Base-by-base conservation (phyloP, 2,113 vertebrate species). In the Chloropsis hardwickii region DNA sequence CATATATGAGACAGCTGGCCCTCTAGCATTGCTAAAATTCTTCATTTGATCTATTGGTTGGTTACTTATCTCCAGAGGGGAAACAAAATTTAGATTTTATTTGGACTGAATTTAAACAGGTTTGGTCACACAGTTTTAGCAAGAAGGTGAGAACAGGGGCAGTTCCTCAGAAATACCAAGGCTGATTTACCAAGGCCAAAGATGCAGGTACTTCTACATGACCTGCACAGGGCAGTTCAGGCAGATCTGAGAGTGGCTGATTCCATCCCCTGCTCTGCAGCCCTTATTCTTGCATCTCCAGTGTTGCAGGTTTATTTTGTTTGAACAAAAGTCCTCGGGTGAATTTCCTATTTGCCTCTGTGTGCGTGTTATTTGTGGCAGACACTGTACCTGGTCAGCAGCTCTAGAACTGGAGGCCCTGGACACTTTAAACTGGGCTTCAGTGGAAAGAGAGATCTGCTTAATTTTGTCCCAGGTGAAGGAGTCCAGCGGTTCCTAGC, bases 301-400 rank as follows among this genome's bases (percentile, higher is more conserved):
- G 96, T 98, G 98, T 98, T 98, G 96, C 98, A 98, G 97, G 96
- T 97, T 96, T 96, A 79, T 97, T 96, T 89, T 98, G 96, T 97
- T 88, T 98, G 94, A 97, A 97, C 95, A 96, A 97, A 97, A 97
- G 94, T 96, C 95, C 96, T 98, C 98, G 98, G 98, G 98, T 99
- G 98, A 99, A 99, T 99, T 99, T 99, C 99, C 98, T 98, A 98
- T 99, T 99, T 99, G 99, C 99, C 98, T 99, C 98, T 99, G 98
- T 99, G 98, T 99, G 98, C 98, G 97, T 99, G 99, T 99, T 99
- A 99, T 99, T 98, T 98, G 97, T 98, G 98, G 98, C 98, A 99
- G 99, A 99, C 98, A 97, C 97, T 97, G 97, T 98, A 97, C 98
- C 98, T 98, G 98, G 97, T 98, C 99, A 99, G 98, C 99, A 99